A percentile compares a stretch with the other conserved stretches of the same genome.
Conservation (phyloP, 2,113 vertebrate species). For the Benitochromis conjunctus region DNA sequence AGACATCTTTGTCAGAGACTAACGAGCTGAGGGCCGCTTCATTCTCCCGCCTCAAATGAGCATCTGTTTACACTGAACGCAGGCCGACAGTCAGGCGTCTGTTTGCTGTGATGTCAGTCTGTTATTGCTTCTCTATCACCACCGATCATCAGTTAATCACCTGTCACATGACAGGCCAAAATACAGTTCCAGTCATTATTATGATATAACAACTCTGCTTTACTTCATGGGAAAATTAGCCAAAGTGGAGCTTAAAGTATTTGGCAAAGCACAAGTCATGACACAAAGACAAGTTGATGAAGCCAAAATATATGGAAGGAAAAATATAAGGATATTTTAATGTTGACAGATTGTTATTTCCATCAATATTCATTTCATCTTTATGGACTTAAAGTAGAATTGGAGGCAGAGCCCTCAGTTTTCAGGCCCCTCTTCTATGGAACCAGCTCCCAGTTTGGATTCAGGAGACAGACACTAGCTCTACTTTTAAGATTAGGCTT, state of each 20-base stretch:
- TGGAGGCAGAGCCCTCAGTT: background rate
- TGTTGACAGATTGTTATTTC: background rate
- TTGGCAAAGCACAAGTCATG: background rate
- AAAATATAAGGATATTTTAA: background rate
- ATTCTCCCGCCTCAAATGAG: constrained; percentile 34
- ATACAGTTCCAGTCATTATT: background rate
- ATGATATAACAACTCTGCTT: background rate
- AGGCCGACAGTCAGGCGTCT: constrained; percentile 19
- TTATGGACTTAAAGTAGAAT: background rate
- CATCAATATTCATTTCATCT: background rate
- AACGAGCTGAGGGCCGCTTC: constrained; percentile 60
- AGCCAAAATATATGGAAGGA: background rate
- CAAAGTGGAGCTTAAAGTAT: background rate
- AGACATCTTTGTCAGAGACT: constrained; percentile 62
- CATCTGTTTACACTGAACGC: constrained; percentile 35
- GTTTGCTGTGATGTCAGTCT: background rate
- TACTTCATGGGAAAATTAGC: background rate
- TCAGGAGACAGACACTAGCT: rapidly evolving
- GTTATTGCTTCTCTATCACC: background rate
- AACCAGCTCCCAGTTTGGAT: background rate
- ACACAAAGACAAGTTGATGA: background rate
- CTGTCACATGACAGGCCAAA: background rate
- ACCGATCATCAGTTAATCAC: background rate
- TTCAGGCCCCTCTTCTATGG: rapidly evolving
- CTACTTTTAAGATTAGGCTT: background rate